A percentile compares a stretch with the other conserved stretches of the same genome.
These are phyloP conservation scores for Hippopotamyrus pictus DNA, from an alignment of 2,797 vertebrate genomes.

Conservation along the genomic window DNA sequence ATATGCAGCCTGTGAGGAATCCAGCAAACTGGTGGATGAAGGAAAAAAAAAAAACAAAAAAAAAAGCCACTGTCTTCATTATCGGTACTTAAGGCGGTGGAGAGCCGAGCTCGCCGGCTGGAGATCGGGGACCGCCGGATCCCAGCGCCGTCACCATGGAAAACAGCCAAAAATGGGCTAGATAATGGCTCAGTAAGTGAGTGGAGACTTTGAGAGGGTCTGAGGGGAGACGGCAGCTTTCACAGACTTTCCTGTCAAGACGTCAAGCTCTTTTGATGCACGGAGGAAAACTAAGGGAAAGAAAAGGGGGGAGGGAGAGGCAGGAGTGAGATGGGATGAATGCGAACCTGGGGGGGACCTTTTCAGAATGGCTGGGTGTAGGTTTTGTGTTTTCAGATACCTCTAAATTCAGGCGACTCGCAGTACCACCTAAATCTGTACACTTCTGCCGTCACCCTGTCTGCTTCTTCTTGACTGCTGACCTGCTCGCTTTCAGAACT, in stretches of 20 bases:
- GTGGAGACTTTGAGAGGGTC: conserved; percentile 56
- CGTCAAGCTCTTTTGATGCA: conserved; percentile 60
- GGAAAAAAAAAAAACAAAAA: background rate
- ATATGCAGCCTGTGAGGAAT: background rate
- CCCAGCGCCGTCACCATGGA: conserved; percentile 56
- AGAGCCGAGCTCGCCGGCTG: background rate
- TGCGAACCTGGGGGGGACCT: conserved; percentile 22
- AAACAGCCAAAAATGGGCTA: conserved; percentile 63
- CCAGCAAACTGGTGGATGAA: background rate
- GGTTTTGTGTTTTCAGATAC: background rate
- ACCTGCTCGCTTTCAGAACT: background rate
- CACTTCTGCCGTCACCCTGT: background rate
- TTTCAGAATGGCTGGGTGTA: background rate
- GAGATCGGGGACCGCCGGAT: background rate
- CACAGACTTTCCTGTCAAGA: conserved; percentile 63
- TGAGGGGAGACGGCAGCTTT: conserved; percentile 54
- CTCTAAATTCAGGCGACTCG: background rate
- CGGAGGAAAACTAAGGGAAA: conserved; percentile 37
- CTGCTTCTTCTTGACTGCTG: background rate
- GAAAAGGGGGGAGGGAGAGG: conserved; percentile 29
- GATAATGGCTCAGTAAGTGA: conserved; percentile 63
- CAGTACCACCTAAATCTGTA: background rate
- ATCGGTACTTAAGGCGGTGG: background rate
- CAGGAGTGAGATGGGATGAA: conserved; percentile 32
- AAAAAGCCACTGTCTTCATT: background rate